Evolutionary conservation across 2,113 vertebrate genomes (phyloP), one percentile per base, ranked within the genome.

Genomic region (Cyphomyrus plagiostoma): DNA sequence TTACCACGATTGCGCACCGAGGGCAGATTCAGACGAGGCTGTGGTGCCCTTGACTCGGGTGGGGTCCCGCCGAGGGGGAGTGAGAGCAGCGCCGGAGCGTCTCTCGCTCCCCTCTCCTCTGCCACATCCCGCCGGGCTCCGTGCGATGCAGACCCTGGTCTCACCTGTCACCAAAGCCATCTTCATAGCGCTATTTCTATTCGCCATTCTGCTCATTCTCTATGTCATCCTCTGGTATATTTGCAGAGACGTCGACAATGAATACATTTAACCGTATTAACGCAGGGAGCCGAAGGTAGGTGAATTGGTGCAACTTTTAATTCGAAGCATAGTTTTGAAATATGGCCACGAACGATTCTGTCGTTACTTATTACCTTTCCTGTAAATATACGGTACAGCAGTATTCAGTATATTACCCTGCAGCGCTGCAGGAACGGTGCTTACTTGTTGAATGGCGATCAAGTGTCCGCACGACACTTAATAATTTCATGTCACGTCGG

Each of bases 111-210:
- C 35, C 26, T 42, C 19, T 21, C 53, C 5, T 56, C 1, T 0
- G 19, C 9, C 35, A 45, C 42, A 45, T 82, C 6, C 15, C 50
- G 26, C 13, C 7, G 86, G 26, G 50, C 53, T 62, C 80, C 30
- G 13, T 89, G 88, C 77, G 35, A 91, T 91, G 90, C 90, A 91
- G 46, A 39, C 90, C 39, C 21, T 90, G 3, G 56, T 90, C 7
- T 91, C 89, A 30, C 91, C 91, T 2, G 80, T 91, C 84, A 91
- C 86, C 46, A 90, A 91, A 90, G 89, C 91, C 89, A 90, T 90
- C 48, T 89, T 91, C 42, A 88, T 91, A 58, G 83, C 62, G n/a
- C 49, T 91, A 2, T 90, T 91, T 30, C 90, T 91, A 0, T 91
- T 91, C 66, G 82, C 90, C 46, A 91, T 91, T 39, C 87, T 91